These are phyloP conservation scores for Eupristina koningsbergeri DNA, from an alignment of 1,140 invertebrate species.

Conservation along the genomic window DNA sequence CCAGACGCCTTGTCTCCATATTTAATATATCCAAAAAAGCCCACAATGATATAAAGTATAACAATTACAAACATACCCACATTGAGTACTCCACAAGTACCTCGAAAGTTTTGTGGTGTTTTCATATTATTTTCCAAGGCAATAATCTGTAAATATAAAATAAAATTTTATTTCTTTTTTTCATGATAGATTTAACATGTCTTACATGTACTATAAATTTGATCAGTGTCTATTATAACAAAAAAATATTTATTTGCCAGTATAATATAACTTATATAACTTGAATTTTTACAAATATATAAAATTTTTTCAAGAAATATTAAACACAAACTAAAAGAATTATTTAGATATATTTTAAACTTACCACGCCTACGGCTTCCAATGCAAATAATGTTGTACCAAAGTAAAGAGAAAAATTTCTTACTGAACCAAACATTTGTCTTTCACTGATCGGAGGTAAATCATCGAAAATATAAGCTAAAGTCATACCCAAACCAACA, in stretches of 20 bases:
- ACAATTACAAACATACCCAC: conserved; percentile 84
- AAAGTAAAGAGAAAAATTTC: conserved; percentile 83
- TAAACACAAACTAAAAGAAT: too few species aligned
- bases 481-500: conserved; percentile 79
- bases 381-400: conserved; percentile 91
- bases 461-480: conserved; percentile 79
- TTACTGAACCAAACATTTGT: conserved; percentile 73
- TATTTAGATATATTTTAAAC: conserved; percentile 61
- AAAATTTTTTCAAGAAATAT: too few species aligned
- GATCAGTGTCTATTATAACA: too few species aligned
- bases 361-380: conserved; percentile 90
- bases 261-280: too few species aligned
- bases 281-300: too few species aligned
- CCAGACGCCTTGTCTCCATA: conserved; percentile 80
- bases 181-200: not conserved
- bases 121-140: conserved; percentile 91
- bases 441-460: conserved; percentile 76
- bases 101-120: conserved; percentile 81
- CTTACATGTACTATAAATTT: too few species aligned
- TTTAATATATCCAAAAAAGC: conserved; percentile 87
- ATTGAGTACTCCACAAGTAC: conserved; percentile 84
- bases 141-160: conserved; percentile 77
- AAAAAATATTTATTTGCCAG: too few species aligned
- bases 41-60: conserved; percentile 82
- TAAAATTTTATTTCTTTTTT: not conserved